Conservation (phyloP, 1,140 invertebrate species). For the Neodiprion virginianus region DNA sequence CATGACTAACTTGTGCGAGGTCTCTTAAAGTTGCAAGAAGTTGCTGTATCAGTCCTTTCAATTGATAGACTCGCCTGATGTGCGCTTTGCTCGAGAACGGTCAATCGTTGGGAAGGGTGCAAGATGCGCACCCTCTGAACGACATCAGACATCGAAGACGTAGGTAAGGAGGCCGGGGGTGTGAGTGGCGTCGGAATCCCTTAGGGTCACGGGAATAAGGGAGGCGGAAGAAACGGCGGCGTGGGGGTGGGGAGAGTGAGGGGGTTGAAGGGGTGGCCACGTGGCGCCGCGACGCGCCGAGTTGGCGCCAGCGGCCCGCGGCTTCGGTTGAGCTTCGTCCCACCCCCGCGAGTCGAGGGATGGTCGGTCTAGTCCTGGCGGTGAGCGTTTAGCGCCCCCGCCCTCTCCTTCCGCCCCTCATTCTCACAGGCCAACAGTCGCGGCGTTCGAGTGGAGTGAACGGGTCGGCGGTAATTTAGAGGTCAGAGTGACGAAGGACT, state of each 20-base stretch:
- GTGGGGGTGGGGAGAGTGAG: constrained; percentile 21
- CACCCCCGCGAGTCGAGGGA: constrained; percentile 35
- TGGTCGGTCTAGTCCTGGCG: constrained; percentile 12
- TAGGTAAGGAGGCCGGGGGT: too few relatives aligned
- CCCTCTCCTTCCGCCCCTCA: not conserved
- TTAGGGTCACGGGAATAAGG: too few relatives aligned
- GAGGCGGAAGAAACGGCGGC: too few relatives aligned
- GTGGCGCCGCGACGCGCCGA: constrained; percentile 59
- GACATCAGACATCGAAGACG: too few relatives aligned
- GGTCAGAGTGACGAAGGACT: not conserved
- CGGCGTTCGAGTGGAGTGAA: not conserved
- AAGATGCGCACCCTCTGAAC: too few relatives aligned
- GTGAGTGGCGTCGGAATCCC: too few relatives aligned
- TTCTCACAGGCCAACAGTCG: not conserved
- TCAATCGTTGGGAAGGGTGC: too few relatives aligned
- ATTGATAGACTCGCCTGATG: too few relatives aligned
- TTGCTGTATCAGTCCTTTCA: too few relatives aligned
- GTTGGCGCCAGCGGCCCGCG: constrained; percentile 52
- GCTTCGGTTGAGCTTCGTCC: constrained; percentile 47
- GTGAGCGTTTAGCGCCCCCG: constrained; percentile 9
- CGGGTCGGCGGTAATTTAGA: not conserved
- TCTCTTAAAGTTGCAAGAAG: too few relatives aligned
- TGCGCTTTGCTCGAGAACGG: too few relatives aligned
- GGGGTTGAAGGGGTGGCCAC: constrained; percentile 50
- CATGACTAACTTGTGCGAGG: too few relatives aligned